Percentiles rank a stretch among this genome's conserved stretches.
phyloP scores from a whole-genome alignment of 2,797 vertebrate genomes.

The Tadarida brasiliensis region DNA sequence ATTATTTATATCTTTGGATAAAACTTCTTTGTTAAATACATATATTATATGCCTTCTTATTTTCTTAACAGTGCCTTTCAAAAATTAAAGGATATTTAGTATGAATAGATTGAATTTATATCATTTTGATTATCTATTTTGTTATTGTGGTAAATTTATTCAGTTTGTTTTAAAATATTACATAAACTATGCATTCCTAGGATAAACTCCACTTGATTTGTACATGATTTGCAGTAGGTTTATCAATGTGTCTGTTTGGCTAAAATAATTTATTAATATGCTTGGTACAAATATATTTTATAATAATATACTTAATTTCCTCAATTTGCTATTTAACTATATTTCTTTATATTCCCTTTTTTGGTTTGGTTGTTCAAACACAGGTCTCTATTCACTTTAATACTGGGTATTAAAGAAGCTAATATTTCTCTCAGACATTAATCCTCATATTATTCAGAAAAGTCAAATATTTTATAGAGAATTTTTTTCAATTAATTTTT shows the following conservation, averaged over 20 bases:
- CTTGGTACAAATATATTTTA: background rate
- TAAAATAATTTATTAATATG: background rate
- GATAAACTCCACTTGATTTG: background rate
- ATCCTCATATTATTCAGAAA: background rate
- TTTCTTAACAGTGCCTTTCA: background rate
- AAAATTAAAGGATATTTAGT: background rate
- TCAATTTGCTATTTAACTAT: background rate
- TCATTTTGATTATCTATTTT: background rate
- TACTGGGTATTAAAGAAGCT: background rate
- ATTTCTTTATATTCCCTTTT: background rate
- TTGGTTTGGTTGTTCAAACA: slow-evolving; percentile 1
- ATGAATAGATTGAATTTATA: background rate
- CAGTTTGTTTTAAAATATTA: background rate
- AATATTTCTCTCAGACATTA: background rate
- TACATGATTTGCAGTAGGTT: background rate
- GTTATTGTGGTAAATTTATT: background rate
- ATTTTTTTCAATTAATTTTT: background rate
- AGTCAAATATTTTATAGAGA: background rate
- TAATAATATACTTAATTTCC: background rate
- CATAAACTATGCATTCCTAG: background rate
- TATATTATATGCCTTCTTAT: background rate
- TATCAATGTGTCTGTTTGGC: background rate
- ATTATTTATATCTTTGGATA: background rate
- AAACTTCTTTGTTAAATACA: background rate
- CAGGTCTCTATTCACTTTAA: slow-evolving; percentile 3